These are phyloP conservation scores for Proteles cristata DNA, from an alignment of 2,113 vertebrate species.

Conservation along the genomic window DNA sequence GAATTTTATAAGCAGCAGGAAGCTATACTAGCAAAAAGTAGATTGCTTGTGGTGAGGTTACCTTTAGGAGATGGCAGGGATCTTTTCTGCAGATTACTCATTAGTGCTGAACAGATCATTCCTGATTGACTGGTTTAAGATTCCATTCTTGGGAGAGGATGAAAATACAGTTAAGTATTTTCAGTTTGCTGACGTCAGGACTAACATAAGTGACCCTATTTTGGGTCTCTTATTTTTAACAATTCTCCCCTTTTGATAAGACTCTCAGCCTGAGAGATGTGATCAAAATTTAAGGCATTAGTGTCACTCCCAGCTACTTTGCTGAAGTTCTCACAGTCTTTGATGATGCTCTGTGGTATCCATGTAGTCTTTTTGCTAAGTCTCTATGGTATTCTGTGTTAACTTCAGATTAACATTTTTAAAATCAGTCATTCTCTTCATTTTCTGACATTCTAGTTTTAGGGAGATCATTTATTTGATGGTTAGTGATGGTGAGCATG, in stretches of 20 bases:
- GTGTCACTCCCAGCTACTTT: not conserved
- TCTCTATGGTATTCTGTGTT: not conserved
- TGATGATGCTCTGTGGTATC: not conserved
- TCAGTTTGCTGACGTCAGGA: not conserved
- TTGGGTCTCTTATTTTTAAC: not conserved
- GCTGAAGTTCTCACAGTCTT: not conserved
- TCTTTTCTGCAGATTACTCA: not conserved
- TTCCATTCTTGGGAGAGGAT: not conserved
- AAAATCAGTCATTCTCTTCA: not conserved
- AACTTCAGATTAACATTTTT: not conserved
- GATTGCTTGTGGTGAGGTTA: not conserved
- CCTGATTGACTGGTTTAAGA: not conserved
- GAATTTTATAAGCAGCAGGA: not conserved
- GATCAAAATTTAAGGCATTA: not conserved
- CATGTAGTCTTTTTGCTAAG: not conserved
- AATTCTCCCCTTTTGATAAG: not conserved
- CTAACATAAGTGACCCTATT: not conserved
- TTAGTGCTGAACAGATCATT: not conserved
- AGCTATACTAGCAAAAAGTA: not conserved
- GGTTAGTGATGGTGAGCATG: not conserved
- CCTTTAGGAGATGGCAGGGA: not conserved
- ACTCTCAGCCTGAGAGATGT: not conserved
- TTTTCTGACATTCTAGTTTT: not conserved
- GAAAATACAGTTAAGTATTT: not conserved
- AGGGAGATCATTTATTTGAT: not conserved